These are phyloP conservation scores for Plebejus melissa DNA, from an alignment of 2,888 invertebrate genomes.

Conservation along the genomic window DNA sequence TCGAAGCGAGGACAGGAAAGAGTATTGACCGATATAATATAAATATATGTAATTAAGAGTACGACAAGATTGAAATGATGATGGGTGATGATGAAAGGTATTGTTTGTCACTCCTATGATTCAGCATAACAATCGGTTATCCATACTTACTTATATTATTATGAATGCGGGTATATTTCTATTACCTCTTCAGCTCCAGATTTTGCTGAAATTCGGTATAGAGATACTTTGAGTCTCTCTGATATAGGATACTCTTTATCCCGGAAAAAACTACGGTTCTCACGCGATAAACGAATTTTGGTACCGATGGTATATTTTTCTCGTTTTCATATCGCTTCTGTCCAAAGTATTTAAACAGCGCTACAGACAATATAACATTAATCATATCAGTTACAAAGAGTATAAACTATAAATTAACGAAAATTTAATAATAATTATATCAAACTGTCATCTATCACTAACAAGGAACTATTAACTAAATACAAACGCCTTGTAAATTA, in stretches of 20 bases:
- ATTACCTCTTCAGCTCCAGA: background rate
- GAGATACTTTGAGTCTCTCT: too few species aligned
- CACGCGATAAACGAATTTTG: too few species aligned
- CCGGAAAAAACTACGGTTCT: too few species aligned
- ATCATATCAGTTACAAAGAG: too few species aligned
- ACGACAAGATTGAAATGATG: background rate
- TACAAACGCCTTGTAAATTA: background rate
- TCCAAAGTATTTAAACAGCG: too few species aligned
- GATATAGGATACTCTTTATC: too few species aligned
- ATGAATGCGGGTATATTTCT: background rate
- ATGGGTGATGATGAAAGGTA: background rate
- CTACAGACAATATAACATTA: too few species aligned
- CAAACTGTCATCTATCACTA: background rate
- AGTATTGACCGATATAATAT: slow-evolving; percentile 35
- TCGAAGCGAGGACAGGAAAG: slow-evolving; percentile 40
- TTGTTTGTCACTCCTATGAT: too few species aligned
- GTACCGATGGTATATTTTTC: too few species aligned
- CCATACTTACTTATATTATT: background rate
- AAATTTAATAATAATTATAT: background rate
- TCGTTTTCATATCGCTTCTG: too few species aligned
- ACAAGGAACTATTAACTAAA: background rate
- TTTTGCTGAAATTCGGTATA: too few species aligned
- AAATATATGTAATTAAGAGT: slow-evolving; percentile 21
- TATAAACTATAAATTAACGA: background rate
- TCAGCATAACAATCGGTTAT: background rate